These are phyloP conservation scores for Drosophila pegasa DNA, from an alignment of 2,888 invertebrate species.

Conservation along the genomic window DNA sequence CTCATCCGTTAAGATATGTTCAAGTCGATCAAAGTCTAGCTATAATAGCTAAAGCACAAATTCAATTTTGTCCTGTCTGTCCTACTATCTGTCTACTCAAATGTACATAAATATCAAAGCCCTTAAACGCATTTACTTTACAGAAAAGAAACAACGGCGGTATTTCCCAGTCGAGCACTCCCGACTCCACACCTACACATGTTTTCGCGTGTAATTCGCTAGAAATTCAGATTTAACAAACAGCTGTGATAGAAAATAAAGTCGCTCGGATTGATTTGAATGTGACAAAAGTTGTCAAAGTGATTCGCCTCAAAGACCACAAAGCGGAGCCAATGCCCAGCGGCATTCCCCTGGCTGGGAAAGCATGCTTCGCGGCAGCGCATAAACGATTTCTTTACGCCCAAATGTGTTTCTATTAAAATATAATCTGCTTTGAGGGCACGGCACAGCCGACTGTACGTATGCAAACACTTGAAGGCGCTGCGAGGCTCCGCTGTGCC, in stretches of 20 bases:
- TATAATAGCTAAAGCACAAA: no score
- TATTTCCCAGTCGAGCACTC: neutral
- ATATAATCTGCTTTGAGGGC: slow-evolving; percentile 46
- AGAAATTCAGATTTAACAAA: neutral
- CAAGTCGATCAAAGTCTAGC: neutral
- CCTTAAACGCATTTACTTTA: no score
- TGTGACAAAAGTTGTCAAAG: slow-evolving; percentile 33
- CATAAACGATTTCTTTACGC: slow-evolving; percentile 40
- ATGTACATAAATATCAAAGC: neutral
- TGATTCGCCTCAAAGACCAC: slow-evolving; percentile 16
- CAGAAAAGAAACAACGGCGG: no score
- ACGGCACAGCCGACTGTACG: slow-evolving; percentile 1
- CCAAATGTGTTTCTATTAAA: slow-evolving; percentile 50
- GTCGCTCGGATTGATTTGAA: slow-evolving; percentile 34
- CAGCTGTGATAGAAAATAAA: neutral
- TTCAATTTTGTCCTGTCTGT: neutral
- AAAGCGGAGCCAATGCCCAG: slow-evolving; percentile 23
- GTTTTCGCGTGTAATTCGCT: neutral
- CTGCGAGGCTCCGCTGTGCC: slow-evolving; percentile 11
- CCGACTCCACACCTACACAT: no score
- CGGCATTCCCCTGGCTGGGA: slow-evolving; percentile 6
- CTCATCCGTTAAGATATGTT: no score
- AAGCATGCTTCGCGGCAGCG: slow-evolving; percentile 27
- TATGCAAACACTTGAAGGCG: slow-evolving; percentile 27
- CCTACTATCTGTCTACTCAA: neutral